Evolutionary conservation across 2,113 vertebrate species (phyloP), one percentile per base, ranked within the genome.

Genomic region (Actenoides hombroni): DNA sequence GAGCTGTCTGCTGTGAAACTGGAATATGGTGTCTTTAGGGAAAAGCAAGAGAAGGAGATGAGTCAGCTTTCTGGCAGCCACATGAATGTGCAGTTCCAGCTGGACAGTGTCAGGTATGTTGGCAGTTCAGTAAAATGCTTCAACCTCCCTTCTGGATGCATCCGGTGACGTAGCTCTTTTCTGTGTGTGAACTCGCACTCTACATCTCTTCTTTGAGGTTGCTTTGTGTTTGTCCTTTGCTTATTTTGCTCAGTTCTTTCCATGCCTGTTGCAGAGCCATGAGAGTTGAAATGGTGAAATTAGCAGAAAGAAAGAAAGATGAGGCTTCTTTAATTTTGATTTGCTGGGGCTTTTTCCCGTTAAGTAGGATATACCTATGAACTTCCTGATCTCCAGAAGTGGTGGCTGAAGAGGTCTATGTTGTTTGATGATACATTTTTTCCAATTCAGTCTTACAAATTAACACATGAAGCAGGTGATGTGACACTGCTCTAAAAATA

Each of bases 21-120:
- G 51, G 97, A 98, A 71, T 98, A 98, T 21, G 82, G 37, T 29
- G 65, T 90, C 21, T 98, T 98, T 83, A 97, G 74, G 95, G 97
- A 95, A 28, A 98, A 98, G 81, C 98, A 99, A 68, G 98, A 99
- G 93, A 98, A 88, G 46, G 99, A 99, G 92, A 96, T 98, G 61
- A 95, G 76, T 64, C 98, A 98, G 60, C 98, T 99, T 65, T 99
- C 99, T 28, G 98, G 81, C 78, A 98, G 97, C 89, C 98, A 99
- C 28, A 98, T 99, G 97, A 98, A 98, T 49, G 97, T 98, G 1
- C 99, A 99, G 95, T 98, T 99, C 42, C 98, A 99, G 49, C 98
- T 99, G 63, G 99, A 99, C 92, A 98, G 98, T 26, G 97, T 99
- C 98, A 99, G 98, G 99, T 99, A 98, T 76, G 63, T 44, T 49